These are phyloP conservation scores for Dolichopus griseipennis DNA, from an alignment of 2,888 invertebrate species.

Conservation along the genomic window DNA sequence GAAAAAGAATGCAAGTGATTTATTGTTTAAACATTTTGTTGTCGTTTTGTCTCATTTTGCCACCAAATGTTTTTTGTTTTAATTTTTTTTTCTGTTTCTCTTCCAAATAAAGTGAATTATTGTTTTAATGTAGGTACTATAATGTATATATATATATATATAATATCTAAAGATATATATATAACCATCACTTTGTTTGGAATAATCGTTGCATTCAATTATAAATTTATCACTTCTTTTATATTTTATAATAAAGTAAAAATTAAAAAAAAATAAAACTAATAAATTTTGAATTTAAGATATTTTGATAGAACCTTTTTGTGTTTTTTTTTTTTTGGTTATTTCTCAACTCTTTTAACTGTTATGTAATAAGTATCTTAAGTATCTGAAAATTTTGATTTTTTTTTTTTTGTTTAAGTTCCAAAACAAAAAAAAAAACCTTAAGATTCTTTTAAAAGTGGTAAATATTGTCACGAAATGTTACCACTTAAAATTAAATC, in stretches of 20 bases:
- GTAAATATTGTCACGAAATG: background rate
- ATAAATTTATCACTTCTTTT: background rate
- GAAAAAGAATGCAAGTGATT: background rate
- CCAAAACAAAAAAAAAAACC: background rate
- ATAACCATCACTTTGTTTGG: background rate
- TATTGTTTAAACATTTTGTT: background rate
- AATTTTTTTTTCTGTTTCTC: too few species aligned
- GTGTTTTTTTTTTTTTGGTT: too few species aligned
- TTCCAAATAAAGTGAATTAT: background rate
- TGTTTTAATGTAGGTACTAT: background rate
- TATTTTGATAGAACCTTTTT: too few species aligned
- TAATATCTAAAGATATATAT: background rate
- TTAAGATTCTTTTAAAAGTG: background rate
- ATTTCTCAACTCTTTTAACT: background rate
- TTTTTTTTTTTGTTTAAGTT: too few species aligned
- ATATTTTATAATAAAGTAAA: background rate
- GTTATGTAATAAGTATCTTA: background rate
- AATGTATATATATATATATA: too few species aligned
- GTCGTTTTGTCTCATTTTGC: too few species aligned
- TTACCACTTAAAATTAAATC: too few species aligned
- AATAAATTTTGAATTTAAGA: too few species aligned
- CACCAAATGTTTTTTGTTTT: background rate
- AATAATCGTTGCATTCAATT: constrained; percentile 2
- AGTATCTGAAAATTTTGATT: background rate
- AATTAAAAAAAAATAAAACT: background rate